Evolutionary conservation across 2,797 vertebrate species (phyloP).

Genomic region (Oreochromis grahami): DNA sequence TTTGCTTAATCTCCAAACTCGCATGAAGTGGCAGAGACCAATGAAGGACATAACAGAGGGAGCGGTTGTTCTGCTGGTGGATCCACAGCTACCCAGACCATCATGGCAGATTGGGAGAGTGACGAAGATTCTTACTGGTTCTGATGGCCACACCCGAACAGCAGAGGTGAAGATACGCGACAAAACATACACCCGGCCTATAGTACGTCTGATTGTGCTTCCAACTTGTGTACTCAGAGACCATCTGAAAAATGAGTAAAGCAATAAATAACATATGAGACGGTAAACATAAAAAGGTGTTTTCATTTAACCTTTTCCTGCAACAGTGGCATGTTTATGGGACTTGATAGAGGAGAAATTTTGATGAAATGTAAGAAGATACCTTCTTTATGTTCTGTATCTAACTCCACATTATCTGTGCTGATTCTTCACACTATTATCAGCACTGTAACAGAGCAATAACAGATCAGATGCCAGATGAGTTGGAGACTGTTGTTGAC

Average conservation of each 20-base stretch:
- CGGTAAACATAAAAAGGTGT: background rate
- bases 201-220: no score
- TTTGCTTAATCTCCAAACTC: no score
- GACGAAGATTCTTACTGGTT: no score
- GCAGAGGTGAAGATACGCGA: no score
- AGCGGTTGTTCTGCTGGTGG: no score
- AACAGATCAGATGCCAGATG: background rate
- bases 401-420: background rate
- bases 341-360: background rate
- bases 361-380: background rate
- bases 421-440: background rate
- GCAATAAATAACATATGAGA: background rate
- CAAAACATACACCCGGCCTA: no score
- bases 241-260: background rate
- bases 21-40: no score
- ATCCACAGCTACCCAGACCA: no score
- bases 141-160: no score
- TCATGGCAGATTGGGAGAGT: no score
- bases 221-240: no score
- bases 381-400: background rate
- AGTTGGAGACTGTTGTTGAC: fast-evolving
- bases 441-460: background rate
- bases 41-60: no score
- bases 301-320: background rate
- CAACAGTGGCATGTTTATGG: background rate